A percentile compares a stretch with the other conserved stretches of the same genome.
Evolutionary conservation across 2,113 vertebrate genomes (phyloP).

Genomic region (Desmodus rotundus): DNA sequence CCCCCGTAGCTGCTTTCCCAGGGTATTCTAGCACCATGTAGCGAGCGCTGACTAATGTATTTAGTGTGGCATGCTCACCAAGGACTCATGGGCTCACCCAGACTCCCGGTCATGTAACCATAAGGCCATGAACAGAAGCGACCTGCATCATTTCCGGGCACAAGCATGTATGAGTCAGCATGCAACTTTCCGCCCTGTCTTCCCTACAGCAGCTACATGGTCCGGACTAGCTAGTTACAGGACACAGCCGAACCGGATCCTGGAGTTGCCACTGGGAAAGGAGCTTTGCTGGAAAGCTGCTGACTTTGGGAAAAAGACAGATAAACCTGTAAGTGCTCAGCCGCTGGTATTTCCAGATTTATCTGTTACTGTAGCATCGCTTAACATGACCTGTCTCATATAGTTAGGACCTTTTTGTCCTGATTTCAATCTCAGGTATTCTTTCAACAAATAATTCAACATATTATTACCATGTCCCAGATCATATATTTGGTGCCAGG

Average conservation of each 20-base stretch:
- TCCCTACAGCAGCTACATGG: background rate
- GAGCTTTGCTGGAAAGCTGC: background rate
- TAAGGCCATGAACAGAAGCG: background rate
- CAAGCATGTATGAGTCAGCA: background rate
- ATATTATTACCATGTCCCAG: background rate
- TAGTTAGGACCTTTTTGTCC: background rate
- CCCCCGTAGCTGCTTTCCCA: background rate
- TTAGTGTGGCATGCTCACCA: background rate
- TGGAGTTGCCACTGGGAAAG: background rate
- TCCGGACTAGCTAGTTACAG: background rate
- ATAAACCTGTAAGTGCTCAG: background rate
- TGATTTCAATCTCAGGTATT: background rate
- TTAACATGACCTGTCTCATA: background rate
- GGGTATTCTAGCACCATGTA: background rate
- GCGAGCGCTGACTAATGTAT: background rate
- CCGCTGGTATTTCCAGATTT: background rate
- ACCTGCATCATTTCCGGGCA: background rate
- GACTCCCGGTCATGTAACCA: background rate
- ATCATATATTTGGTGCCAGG: background rate
- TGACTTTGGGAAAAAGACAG: background rate
- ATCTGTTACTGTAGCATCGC: background rate
- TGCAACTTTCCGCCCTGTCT: background rate
- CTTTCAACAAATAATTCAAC: background rate
- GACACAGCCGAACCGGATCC: background rate
- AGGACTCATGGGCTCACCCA: background rate